Conservation (phyloP, 2,797 vertebrate species). For the Periophthalmus magnuspinnatus region DNA sequence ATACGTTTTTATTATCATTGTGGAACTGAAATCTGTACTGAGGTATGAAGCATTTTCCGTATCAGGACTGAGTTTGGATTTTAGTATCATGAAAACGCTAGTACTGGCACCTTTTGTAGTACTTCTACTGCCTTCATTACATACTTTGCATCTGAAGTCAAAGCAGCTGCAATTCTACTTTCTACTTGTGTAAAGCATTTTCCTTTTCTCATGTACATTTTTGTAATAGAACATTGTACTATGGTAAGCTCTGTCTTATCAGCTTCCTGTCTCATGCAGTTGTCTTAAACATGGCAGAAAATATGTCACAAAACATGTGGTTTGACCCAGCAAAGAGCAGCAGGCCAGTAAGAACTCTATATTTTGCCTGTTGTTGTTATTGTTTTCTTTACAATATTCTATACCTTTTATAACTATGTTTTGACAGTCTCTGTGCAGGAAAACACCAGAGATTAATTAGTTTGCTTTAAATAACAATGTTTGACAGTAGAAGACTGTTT, state of each 20-base stretch:
- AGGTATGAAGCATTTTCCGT: no score
- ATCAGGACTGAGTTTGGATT: no score
- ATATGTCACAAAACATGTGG: background rate
- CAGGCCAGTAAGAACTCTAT: slow-evolving; percentile 1
- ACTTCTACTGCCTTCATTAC: background rate
- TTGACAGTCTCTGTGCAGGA: slow-evolving; percentile 31
- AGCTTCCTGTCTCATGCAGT: background rate
- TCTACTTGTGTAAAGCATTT: background rate
- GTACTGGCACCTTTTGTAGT: slow-evolving; percentile 23
- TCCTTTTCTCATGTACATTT: background rate
- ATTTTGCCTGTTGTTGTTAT: background rate
- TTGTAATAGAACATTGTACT: background rate
- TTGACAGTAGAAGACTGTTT: slow-evolving; percentile 42
- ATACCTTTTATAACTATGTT: slow-evolving; percentile 25
- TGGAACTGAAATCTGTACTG: no score
- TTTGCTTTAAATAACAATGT: slow-evolving; percentile 42
- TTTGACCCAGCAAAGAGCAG: background rate
- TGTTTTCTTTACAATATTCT: slow-evolving; percentile 39
- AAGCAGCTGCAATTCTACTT: no score
- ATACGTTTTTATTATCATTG: no score
- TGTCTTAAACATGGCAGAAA: background rate
- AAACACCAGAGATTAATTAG: slow-evolving; percentile 23
- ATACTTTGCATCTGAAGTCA: background rate
- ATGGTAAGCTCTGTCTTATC: background rate
- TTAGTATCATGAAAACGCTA: background rate